phyloP scores from a whole-genome alignment of 2,113 vertebrate species.

The Platichthys flesus region DNA sequence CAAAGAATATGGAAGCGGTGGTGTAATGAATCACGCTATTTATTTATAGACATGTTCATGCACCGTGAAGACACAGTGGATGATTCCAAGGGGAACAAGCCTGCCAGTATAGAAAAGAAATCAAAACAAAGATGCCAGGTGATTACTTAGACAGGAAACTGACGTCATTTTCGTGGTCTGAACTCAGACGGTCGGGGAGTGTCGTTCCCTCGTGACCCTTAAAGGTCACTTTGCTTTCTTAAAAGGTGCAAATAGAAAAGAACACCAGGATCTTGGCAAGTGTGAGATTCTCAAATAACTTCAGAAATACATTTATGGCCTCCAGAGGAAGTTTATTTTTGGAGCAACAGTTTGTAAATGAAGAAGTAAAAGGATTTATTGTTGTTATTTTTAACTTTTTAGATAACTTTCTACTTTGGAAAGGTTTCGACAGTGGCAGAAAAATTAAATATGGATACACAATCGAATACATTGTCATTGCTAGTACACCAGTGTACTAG shows the following conservation, averaged over 20 bases:
- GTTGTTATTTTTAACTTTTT: conserved; percentile 18
- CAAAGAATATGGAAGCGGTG: conserved; percentile 28
- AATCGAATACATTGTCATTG: conserved; percentile 31
- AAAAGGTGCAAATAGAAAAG: conserved; percentile 84
- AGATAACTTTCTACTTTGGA: conserved; percentile 30
- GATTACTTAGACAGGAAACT: conserved; percentile 54
- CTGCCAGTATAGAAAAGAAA: conserved; percentile 8
- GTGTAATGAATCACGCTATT: conserved; percentile 49
- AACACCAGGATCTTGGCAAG: conserved; percentile 85
- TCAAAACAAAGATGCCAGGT: conserved; percentile 25
- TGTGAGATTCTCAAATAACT: conserved; percentile 41
- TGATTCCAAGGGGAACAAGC: conserved; percentile 45
- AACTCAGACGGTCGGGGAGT: conserved; percentile 67
- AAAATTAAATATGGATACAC: conserved; percentile 45
- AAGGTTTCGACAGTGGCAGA: conserved; percentile 38
- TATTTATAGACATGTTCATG: conserved; percentile 51
- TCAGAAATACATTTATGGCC: conserved; percentile 27
- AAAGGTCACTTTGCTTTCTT: conserved; percentile 82
- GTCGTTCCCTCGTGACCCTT: conserved; percentile 43
- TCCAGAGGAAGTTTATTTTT: conserved; percentile 17
- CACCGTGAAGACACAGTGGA: conserved; percentile 39
- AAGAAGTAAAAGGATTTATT: background rate
- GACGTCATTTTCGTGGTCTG: conserved; percentile 48
- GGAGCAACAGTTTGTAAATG: conserved; percentile 21
- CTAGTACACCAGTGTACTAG: conserved; percentile 67